phyloP scores from a whole-genome alignment of 2,888 invertebrate genomes.

The Brachynemurus nebulosus region DNA sequence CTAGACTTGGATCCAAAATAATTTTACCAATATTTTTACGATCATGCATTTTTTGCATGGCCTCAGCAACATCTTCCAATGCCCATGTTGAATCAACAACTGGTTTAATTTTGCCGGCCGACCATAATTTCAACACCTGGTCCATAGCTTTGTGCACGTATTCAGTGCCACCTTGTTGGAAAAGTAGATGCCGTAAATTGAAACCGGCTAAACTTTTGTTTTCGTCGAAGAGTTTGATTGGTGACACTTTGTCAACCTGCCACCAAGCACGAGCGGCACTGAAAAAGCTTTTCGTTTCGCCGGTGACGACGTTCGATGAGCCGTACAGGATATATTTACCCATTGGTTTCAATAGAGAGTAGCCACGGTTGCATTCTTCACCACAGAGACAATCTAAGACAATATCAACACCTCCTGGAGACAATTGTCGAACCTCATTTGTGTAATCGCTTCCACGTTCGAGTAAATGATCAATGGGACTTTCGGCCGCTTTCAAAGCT shows the following conservation, averaged over 20 bases:
- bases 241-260: conserved; percentile 85
- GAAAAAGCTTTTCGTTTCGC: conserved; percentile 84
- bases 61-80: conserved; percentile 75
- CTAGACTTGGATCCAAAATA: conserved; percentile 64
- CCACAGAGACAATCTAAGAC: conserved; percentile 81
- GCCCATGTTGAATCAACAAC: conserved; percentile 77
- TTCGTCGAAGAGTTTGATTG: conserved; percentile 77
- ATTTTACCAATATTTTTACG: conserved; percentile 84
- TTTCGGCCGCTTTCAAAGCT: conserved; percentile 53
- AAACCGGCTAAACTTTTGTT: conserved; percentile 73
- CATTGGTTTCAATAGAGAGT: conserved; percentile 71
- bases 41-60: conserved; percentile 88
- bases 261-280: conserved; percentile 86
- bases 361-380: conserved; percentile 77
- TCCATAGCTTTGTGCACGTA: conserved; percentile 58
- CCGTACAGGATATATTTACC: conserved; percentile 81
- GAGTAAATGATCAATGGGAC: conserved; percentile 59
- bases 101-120: conserved; percentile 65
- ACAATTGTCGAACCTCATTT: conserved; percentile 73
- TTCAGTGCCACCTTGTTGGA: conserved; percentile 58
- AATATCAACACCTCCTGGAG: conserved; percentile 69
- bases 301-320: conserved; percentile 76
- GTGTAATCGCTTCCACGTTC: conserved; percentile 72
- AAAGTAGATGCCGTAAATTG: conserved; percentile 70
- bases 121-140: conserved; percentile 61